Base-by-base conservation (phyloP, 2,797 vertebrate genomes). In the Cottoperca gobio region DNA sequence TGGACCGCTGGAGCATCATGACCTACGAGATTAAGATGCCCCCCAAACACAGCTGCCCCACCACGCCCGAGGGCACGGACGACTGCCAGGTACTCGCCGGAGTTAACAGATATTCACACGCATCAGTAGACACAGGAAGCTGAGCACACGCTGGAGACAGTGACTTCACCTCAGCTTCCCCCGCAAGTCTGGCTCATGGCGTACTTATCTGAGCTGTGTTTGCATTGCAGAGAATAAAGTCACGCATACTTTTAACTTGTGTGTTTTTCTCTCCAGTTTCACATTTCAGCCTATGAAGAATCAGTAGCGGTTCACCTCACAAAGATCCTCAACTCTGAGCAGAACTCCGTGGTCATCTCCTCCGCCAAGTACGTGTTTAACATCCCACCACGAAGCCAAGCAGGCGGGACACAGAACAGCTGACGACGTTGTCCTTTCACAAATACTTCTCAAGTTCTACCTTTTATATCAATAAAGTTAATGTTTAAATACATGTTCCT, bases 1-100 rank as follows among this genome's bases (percentile, higher is more conserved):
- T 99, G 85, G 98, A 99, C 94, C 97, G 98, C 88, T 99, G 98
- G 98, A 99, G 97, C 93, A 99, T 99, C 93, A 99, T 99, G 98
- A 98, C 97, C 3, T 98, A 99, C 78, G 98, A 99, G 93, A 95
- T 99, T 77, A 99, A 98, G 94, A 95, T 99, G 90, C 97, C 97
- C 65, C 90, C 96, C 73, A 98, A 98, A 90, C 92, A 95, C 89
- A 95, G 97, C 90, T 96, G 96, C 91, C 96, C 97, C 21, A 93
- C 94, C 85, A 96, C 96, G 66, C 93, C 95, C 24, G 98, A 97
- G 84, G 97, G 96, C 19, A 87, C 94, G 0, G 96, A 97, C 60
- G 95, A 96, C 79, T 96, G 96, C 92, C 97, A 98, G 95, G 98
- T 99, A 94, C 88, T 60, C 55, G 57, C 75, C 45, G 42, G 50